Evolutionary conservation across 2,888 invertebrate genomes (phyloP).

Genomic region (Drosophila mercatorum): DNA sequence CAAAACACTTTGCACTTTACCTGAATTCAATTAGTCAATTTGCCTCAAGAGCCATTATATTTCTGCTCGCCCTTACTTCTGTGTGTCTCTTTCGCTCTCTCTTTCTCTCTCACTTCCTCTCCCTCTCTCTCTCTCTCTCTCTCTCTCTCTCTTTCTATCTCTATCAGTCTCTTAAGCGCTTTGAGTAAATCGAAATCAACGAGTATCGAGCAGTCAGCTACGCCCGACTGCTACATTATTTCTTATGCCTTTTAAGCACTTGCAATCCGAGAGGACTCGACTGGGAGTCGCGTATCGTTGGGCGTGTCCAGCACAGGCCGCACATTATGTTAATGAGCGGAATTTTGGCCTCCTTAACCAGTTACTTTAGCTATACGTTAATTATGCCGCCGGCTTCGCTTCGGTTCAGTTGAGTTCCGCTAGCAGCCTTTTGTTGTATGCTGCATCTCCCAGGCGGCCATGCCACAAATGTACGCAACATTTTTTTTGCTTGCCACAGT

Average conservation of each 20-base stretch:
- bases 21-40: too few species aligned
- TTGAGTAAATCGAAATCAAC: not conserved
- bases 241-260: not conserved
- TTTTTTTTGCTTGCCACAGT: slow-evolving; percentile 12
- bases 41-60: too few species aligned
- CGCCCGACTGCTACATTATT: not conserved
- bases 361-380: slow-evolving; percentile 52
- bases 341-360: slow-evolving; percentile 43
- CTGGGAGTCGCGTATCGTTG: not conserved
- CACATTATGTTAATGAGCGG: slow-evolving; percentile 81
- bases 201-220: not conserved
- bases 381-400: slow-evolving; percentile 55
- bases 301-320: slow-evolving; percentile 46
- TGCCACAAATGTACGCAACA: slow-evolving; percentile 31
- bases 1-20: too few species aligned
- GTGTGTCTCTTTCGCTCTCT: too few species aligned
- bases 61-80: too few species aligned
- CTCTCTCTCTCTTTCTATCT: too few species aligned
- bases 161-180: too few species aligned
- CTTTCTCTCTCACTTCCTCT: too few species aligned
- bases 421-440: slow-evolving; percentile 46
- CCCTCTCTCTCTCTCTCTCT: too few species aligned
- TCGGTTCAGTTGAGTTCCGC: slow-evolving; percentile 27
- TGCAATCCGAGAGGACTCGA: not conserved
- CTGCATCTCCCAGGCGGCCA: slow-evolving; percentile 21